These are phyloP conservation scores for Chloroclysta siterata DNA, from an alignment of 2,888 invertebrate genomes.

Conservation along the genomic window DNA sequence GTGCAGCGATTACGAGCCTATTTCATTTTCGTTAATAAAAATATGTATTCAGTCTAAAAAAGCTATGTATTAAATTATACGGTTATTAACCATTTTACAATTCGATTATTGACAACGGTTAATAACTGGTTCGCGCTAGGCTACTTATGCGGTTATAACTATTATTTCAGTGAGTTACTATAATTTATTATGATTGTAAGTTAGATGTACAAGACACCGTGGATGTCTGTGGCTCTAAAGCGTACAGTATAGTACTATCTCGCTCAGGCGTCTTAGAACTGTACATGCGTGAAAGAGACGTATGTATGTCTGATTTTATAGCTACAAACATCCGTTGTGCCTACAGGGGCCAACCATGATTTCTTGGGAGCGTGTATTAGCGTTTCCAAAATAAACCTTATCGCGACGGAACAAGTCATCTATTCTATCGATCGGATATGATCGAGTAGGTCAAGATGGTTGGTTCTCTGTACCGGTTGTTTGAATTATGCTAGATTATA, in stretches of 20 bases:
- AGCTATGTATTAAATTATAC: not conserved
- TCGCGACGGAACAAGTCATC: not conserved
- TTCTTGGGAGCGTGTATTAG: not conserved
- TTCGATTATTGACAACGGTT: not conserved
- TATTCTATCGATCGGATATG: not conserved
- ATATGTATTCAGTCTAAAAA: too few species aligned
- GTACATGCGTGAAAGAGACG: not conserved
- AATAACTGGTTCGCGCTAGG: not conserved
- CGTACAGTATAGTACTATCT: not conserved
- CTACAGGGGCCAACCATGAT: not conserved
- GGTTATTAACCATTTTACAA: constrained; percentile 4
- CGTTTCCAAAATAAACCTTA: not conserved
- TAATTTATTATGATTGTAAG: constrained; percentile 24
- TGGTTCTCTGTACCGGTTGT: not conserved
- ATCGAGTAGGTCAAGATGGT: not conserved
- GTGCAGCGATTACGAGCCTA: too few species aligned
- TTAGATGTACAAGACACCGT: not conserved
- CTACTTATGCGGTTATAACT: not conserved
- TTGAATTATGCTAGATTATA: not conserved
- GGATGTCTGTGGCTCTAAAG: not conserved
- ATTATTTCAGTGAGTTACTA: constrained; percentile 15
- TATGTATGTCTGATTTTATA: too few species aligned
- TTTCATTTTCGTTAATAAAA: too few species aligned
- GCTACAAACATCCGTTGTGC: too few species aligned
- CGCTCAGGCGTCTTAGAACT: not conserved